Evolutionary conservation across 2,797 vertebrate species (phyloP), one percentile per base, ranked within the genome.

Genomic region (Euthynnus affinis): DNA sequence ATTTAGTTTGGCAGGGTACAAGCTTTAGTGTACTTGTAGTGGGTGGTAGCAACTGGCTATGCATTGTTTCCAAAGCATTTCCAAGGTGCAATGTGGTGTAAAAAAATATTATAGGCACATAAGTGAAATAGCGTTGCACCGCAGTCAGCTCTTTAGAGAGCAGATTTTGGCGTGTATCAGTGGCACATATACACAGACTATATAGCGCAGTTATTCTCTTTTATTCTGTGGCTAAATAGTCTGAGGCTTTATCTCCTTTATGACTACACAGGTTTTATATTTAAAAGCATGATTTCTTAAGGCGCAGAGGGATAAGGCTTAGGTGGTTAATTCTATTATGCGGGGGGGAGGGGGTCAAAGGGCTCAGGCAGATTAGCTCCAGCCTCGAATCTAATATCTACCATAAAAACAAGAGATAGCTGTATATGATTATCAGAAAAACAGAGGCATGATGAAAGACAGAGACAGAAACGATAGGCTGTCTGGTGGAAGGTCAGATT

Each of bases 291-390:
- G 34, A 44, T 55, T 67, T 0, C 56, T 74, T 6, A 70, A 67
- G 32, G 67, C 71, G 37, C 78, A 52, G 42, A 76, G 57, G 74
- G 57, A 83, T 78, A 72, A 68, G 52, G 80, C 75, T 85, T 72
- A 53, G 27, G 63, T 86, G 58, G 71, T 72, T 88, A 87, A 91
- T 91, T 88, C 79, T 81, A 78, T 89, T 88, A 83, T 59, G 70
- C 23, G 0, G 80, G 79, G 79, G 86, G n/a, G n/a, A n/a, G n/a
- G 0, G 80, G 79, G 86, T 85, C 81, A 88, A 80, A 90, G 84
- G 86, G 71, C 60, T 70, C 61, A 32, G 62, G 46, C 63, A 82
- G 86, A 89, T 88, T 84, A 89, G 82, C 76, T 71, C 80, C 78
- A 85, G 80, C 84, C 82, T 84, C 68, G 77, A 37, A 85, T 71